Percentiles rank a stretch among this genome's conserved stretches.
phyloP scores from a whole-genome alignment of 2,888 invertebrate genomes.

The Drosophila hawaiiensis region DNA sequence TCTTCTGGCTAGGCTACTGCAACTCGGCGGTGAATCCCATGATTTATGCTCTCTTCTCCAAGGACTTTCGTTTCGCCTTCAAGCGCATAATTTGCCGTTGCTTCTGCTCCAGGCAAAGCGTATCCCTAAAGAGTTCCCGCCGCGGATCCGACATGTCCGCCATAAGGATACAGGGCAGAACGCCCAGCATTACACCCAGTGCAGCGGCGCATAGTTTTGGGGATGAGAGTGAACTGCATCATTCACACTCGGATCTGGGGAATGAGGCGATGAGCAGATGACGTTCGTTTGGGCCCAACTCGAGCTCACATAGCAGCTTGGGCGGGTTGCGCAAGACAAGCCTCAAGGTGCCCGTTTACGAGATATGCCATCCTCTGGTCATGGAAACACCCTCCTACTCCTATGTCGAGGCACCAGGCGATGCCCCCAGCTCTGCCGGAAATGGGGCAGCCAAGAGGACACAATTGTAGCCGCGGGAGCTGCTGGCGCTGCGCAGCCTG shows the following conservation, averaged over 20 bases:
- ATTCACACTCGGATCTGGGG: constrained; percentile 79
- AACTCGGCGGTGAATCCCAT: constrained; percentile 98
- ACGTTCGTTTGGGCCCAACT: constrained; percentile 86
- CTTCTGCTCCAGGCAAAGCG: constrained; percentile 88
- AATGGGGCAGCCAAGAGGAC: constrained; percentile 64
- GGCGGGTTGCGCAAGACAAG: constrained; percentile 83
- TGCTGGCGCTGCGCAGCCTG: constrained; percentile 58
- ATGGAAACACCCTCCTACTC: constrained; percentile 84
- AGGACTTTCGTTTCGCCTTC: constrained; percentile 97
- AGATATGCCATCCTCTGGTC: constrained; percentile 85
- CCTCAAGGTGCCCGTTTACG: constrained; percentile 84
- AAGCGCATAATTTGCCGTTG: constrained; percentile 95
- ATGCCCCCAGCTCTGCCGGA: constrained; percentile 10
- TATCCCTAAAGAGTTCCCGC: constrained; percentile 85
- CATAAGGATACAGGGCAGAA: constrained; percentile 86
- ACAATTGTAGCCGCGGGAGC: constrained; percentile 77
- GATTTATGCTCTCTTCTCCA: constrained; percentile 97
- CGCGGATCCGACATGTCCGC: constrained; percentile 88
- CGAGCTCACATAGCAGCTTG: constrained; percentile 83
- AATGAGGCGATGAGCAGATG: constrained; percentile 86
- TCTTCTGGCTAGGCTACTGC: constrained; percentile 99
- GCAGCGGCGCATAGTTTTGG: constrained; percentile 86
- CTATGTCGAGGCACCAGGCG: constrained; percentile 67
- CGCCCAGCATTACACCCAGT: constrained; percentile 87
- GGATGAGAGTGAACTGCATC: constrained; percentile 87